These are phyloP conservation scores for Seira ritae DNA, from an alignment of 2,888 invertebrate genomes.

Conservation along the genomic window DNA sequence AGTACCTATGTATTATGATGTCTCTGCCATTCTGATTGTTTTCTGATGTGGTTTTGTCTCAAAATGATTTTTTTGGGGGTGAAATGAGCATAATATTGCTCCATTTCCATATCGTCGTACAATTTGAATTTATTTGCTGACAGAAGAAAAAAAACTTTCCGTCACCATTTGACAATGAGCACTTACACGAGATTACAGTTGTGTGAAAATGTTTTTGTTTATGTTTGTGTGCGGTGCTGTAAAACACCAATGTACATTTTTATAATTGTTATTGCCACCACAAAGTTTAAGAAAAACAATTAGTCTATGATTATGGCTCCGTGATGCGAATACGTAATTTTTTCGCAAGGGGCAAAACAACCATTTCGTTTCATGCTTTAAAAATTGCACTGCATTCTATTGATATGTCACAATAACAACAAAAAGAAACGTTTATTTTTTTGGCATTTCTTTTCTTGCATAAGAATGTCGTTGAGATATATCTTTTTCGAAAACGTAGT, in stretches of 20 bases:
- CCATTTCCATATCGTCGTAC: no score
- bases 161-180: neutral
- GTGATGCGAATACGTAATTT: slow-evolving; percentile 56
- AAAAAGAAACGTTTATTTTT: neutral
- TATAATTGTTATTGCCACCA: slow-evolving; percentile 64
- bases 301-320: slow-evolving; percentile 57
- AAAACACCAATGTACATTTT: slow-evolving; percentile 11
- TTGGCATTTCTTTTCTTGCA: neutral
- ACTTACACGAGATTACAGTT: neutral
- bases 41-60: no score
- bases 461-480: neutral
- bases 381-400: neutral
- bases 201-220: neutral
- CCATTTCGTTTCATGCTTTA: neutral
- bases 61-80: no score
- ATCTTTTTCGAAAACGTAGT: neutral
- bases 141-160: neutral
- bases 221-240: neutral
- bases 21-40: no score
- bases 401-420: neutral
- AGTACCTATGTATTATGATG: no score
- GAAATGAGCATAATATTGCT: no score
- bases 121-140: no score
- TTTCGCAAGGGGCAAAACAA: neutral
- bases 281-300: slow-evolving; percentile 44